Evolutionary conservation across 2,113 vertebrate species (phyloP), one percentile per base, ranked within the genome.

Genomic region (Pontoporia blainvillei): DNA sequence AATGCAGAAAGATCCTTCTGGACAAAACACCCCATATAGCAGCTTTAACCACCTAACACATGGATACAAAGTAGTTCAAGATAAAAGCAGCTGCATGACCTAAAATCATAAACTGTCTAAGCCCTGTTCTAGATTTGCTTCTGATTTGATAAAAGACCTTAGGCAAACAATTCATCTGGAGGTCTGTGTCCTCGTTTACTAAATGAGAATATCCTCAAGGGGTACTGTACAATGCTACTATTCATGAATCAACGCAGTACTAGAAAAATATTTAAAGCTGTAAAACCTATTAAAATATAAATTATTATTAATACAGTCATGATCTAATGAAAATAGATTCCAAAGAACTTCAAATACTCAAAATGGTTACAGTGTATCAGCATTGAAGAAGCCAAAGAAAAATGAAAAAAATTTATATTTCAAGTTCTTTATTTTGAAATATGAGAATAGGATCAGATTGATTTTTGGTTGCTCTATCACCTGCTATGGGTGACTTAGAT

Each of bases 131-230:
- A 95, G 83, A 96, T 97, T 97, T 91, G 39, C 36, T 95, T 91
- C 94, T 95, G 84, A 86, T 93, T 67, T 97, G 72, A 90, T 41
- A 10, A 54, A 94, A 82, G 62, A 95, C 94, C 94, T 87, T 12
- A 96, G 94, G 96, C 95, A 96, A 95, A 95, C 87, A 95, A 97
- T 96, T 96, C 94, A 93, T 95, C 89, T 95, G 14, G 61, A 95
- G 29, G 59, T 86, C 86, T 92, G 59, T 94, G 97, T 75, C 94
- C 97, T 96, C 97, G 92, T 97, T 97, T 96, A 93, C 46, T 31
- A 96, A 97, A 94, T 73, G 27, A 92, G 36, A 94, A 61, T n/a
- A 79, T 72, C 62, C 97, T 95, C 90, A 49, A 93, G 49, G 78
- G 78, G 23, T 57, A n/a, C 9, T 36, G 17, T 27, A 64, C 27